Percentiles rank a stretch among this genome's conserved stretches.
phyloP scores from a whole-genome alignment of 2,797 vertebrate genomes.

The Gadopsis marmoratus region DNA sequence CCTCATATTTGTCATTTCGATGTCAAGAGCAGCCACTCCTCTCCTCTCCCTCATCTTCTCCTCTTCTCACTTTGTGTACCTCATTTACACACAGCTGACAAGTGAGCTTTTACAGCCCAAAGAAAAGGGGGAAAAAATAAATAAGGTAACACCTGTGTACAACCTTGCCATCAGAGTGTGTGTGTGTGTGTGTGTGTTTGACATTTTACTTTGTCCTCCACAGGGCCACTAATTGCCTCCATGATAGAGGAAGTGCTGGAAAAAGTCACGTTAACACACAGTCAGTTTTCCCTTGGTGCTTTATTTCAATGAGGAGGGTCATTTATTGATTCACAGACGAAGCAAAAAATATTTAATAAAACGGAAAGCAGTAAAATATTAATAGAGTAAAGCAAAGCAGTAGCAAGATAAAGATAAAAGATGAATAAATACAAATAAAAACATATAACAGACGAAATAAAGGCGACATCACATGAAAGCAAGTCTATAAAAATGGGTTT shows the following conservation, averaged over 20 bases:
- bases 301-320: not conserved
- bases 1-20: not conserved
- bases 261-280: not conserved
- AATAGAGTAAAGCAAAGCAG: too few species aligned
- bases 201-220: conserved; percentile 24
- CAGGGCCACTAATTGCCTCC: conserved; percentile 8
- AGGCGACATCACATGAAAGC: too few species aligned
- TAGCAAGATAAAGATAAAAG: too few species aligned
- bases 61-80: not conserved
- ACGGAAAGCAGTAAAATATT: too few species aligned
- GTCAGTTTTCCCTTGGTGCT: not conserved
- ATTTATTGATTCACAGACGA: too few species aligned
- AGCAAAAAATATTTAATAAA: too few species aligned
- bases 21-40: not conserved
- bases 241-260: not conserved
- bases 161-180: not conserved
- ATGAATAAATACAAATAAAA: too few species aligned
- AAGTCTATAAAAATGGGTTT: too few species aligned
- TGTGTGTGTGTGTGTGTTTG: conserved; percentile 9
- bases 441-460: too few species aligned
- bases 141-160: not conserved
- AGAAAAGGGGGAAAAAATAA: not conserved
- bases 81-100: not conserved
- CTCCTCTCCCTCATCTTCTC: not conserved
- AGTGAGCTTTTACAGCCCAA: not conserved